Percentiles rank a stretch among this genome's conserved stretches.
These are phyloP conservation scores for Drosophila aff. DNA, from an alignment of 1,140 invertebrate genomes.

Conservation along the genomic window DNA sequence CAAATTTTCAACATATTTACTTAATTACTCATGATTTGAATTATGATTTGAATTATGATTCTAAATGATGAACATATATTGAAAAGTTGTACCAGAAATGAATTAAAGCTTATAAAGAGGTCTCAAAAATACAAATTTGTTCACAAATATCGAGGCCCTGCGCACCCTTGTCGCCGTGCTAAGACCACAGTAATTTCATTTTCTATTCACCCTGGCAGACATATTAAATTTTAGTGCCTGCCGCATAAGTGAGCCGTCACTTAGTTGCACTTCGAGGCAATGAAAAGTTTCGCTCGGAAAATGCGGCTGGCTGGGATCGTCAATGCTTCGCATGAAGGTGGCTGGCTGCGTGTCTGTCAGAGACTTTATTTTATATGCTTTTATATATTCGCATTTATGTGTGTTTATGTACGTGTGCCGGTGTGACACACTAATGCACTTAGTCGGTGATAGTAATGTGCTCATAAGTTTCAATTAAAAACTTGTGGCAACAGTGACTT, in stretches of 20 bases:
- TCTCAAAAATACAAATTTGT: background rate
- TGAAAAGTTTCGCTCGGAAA: slow-evolving; percentile 51
- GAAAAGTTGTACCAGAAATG: background rate
- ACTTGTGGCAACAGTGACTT: slow-evolving; percentile 26
- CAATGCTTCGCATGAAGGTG: slow-evolving; percentile 34
- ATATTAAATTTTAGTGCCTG: slow-evolving; percentile 39
- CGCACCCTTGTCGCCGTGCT: background rate
- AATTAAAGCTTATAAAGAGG: background rate
- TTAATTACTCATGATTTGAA: too few relatives aligned
- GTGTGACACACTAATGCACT: slow-evolving; percentile 44
- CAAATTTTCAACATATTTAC: too few relatives aligned
- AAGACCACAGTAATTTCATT: slow-evolving; percentile 39
- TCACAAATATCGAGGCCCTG: background rate
- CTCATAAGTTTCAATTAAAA: slow-evolving; percentile 51
- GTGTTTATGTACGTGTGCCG: background rate
- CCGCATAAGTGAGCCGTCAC: slow-evolving; percentile 44
- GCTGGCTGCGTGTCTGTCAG: slow-evolving; percentile 27
- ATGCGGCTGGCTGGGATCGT: slow-evolving; percentile 30
- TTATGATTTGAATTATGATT: too few relatives aligned
- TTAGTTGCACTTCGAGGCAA: slow-evolving; percentile 49
- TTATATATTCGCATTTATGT: background rate
- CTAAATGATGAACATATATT: too few relatives aligned
- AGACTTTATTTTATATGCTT: slow-evolving; percentile 21
- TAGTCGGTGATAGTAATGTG: slow-evolving; percentile 30
- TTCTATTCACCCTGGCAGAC: slow-evolving; percentile 26